A percentile compares a stretch with the other conserved stretches of the same genome.
Evolutionary conservation across 2,797 vertebrate genomes (phyloP).

Genomic region (Diceros bicornis): DNA sequence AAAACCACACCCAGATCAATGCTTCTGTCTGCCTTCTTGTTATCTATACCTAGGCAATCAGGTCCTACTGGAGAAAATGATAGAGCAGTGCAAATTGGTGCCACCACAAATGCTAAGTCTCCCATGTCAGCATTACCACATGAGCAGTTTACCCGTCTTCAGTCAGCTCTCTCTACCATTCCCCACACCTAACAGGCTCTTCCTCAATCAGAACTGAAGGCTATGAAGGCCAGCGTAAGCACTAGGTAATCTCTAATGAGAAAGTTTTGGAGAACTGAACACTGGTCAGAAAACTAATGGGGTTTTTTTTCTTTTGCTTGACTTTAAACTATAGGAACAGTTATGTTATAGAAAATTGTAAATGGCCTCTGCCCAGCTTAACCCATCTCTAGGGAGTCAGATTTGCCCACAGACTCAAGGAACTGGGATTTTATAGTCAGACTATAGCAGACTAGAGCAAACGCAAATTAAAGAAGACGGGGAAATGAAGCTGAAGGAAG

Average conservation of each 20-base stretch:
- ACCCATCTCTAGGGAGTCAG: background rate
- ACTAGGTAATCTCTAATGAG: background rate
- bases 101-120: background rate
- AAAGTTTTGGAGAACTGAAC: background rate
- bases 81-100: accelerated
- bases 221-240: background rate
- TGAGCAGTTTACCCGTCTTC: background rate
- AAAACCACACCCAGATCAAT: background rate
- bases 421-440: background rate
- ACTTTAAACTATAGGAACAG: background rate
- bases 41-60: background rate
- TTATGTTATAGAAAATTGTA: background rate
- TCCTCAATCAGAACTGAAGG: background rate
- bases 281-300: background rate
- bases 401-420: background rate
- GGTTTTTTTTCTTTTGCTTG: background rate
- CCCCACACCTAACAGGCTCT: background rate
- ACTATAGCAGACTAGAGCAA: background rate
- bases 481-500: background rate
- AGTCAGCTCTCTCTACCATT: background rate
- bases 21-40: background rate
- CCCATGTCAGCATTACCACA: background rate
- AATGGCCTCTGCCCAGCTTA: background rate
- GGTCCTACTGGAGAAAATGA: background rate
- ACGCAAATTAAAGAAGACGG: background rate